A percentile compares a stretch with the other conserved stretches of the same genome.
Evolutionary conservation across 2,888 invertebrate genomes (phyloP).

Genomic region (Hedya salicella): DNA sequence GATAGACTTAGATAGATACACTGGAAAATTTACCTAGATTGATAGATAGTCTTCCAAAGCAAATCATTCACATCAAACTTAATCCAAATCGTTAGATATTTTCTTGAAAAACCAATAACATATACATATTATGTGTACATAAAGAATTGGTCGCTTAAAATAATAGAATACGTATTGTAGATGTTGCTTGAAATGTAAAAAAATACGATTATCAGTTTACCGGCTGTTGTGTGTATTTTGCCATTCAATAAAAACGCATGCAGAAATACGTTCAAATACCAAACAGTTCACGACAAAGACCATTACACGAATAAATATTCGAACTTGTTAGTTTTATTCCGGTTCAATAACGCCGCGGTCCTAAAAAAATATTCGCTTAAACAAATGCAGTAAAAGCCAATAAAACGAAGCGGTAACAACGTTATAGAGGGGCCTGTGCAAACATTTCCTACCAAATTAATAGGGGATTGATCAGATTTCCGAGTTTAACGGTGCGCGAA

Average conservation of each 20-base stretch:
- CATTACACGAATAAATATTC: conserved; percentile 33
- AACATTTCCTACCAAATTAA: conserved; percentile 78
- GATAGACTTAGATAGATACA: too few relatives aligned
- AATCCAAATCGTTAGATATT: too few relatives aligned
- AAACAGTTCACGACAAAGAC: conserved; percentile 8
- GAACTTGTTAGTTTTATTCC: conserved; percentile 31
- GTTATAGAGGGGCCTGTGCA: conserved; percentile 56
- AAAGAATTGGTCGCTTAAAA: too few relatives aligned
- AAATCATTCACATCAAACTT: too few relatives aligned
- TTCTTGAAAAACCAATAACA: too few relatives aligned
- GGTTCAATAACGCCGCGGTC: conserved; percentile 23
- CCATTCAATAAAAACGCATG: background rate
- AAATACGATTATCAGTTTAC: too few relatives aligned
- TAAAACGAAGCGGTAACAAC: conserved; percentile 69
- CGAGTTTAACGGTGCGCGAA: conserved; percentile 71
- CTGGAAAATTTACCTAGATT: too few relatives aligned
- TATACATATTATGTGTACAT: too few relatives aligned
- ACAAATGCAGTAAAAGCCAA: conserved; percentile 56
- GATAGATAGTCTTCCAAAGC: too few relatives aligned
- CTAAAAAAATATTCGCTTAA: conserved; percentile 37
- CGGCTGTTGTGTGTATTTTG: too few relatives aligned
- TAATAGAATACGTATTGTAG: too few relatives aligned
- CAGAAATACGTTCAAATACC: conserved; percentile 1
- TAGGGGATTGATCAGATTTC: conserved; percentile 80
- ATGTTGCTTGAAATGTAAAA: too few relatives aligned